Evolutionary conservation across 2,797 vertebrate genomes (phyloP).

Genomic region (Nannoperca obscura): DNA sequence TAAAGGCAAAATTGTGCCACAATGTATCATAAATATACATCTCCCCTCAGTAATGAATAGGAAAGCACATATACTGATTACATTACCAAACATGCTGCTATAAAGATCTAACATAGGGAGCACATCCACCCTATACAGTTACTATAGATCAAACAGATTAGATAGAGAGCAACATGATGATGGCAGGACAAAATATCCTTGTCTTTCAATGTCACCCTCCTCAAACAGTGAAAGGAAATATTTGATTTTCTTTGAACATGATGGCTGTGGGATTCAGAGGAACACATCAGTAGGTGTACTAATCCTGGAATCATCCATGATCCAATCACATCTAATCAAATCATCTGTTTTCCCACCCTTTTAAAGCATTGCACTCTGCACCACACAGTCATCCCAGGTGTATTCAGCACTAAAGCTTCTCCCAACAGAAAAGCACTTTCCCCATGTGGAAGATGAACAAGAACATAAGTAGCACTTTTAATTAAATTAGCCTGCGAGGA

Average conservation of each 20-base stretch:
- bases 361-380: background rate
- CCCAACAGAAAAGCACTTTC: conserved; percentile 9
- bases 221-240: background rate
- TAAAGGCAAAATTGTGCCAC: conserved; percentile 58
- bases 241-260: background rate
- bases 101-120: conserved; percentile 27
- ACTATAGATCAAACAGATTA: background rate
- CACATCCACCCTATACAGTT: background rate
- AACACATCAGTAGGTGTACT: background rate
- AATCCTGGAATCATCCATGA: background rate
- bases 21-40: conserved; percentile 61
- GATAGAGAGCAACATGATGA: background rate
- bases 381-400: background rate
- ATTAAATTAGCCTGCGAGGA: conserved; percentile 46
- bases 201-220: background rate
- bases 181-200: background rate
- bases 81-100: conserved; percentile 48
- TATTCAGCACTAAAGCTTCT: conserved; percentile 24
- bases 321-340: conserved; percentile 26
- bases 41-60: conserved; percentile 57
- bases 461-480: conserved; percentile 43
- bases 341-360: conserved; percentile 11
- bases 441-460: conserved; percentile 32
- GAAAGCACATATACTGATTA: conserved; percentile 59
- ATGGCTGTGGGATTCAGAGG: background rate